Conservation (phyloP, 2,888 invertebrate species). For the Callyntrura sp. region DNA sequence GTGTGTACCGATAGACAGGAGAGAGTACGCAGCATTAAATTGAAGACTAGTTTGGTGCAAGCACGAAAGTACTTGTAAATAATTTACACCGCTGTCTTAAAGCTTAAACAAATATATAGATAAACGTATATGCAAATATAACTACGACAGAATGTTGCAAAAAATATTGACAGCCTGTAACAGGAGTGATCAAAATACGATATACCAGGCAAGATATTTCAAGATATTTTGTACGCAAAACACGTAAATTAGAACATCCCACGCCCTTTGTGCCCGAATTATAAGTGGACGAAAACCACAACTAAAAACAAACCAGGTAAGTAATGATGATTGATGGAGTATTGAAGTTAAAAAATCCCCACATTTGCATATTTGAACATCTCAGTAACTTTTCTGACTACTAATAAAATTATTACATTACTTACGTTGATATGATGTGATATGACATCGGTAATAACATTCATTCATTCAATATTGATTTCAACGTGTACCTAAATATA, state of each 20-base stretch:
- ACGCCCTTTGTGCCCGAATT: conserved; percentile 35
- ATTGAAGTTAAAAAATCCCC: not conserved
- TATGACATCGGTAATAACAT: conserved; percentile 11
- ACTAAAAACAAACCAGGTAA: not conserved
- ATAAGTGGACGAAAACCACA: not conserved
- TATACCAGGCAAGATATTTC: not conserved
- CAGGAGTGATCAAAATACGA: not conserved
- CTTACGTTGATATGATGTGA: too few species aligned
- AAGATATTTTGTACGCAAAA: not conserved
- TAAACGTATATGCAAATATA: too few species aligned
- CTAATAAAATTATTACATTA: not conserved
- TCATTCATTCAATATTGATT: conserved; percentile 9
- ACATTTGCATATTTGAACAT: conserved; percentile 5
- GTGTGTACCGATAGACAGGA: too few species aligned
- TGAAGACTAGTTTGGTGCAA: too few species aligned
- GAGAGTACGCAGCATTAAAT: too few species aligned
- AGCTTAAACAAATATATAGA: too few species aligned
- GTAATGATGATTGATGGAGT: conserved; percentile 24
- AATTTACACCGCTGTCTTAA: too few species aligned
- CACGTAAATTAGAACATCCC: conserved; percentile 48
- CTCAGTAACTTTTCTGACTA: not conserved
- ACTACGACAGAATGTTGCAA: too few species aligned
- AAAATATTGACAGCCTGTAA: not conserved
- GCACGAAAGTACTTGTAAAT: too few species aligned
- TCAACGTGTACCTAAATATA: conserved; percentile 23